A percentile compares a stretch with the other conserved stretches of the same genome.
Conservation (phyloP, 1,140 invertebrate genomes). For the Euborellia annulipes region DNA sequence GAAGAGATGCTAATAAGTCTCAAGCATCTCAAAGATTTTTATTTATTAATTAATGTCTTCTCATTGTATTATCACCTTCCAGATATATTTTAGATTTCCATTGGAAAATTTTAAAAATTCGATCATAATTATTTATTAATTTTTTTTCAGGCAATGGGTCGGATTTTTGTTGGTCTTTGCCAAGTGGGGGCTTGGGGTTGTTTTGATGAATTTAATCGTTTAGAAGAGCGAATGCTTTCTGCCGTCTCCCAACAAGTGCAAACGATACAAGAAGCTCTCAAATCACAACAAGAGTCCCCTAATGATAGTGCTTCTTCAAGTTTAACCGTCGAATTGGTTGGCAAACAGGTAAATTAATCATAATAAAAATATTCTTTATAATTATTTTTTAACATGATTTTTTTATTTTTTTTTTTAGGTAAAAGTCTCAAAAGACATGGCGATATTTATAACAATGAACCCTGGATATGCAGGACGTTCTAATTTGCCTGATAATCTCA, state of each 20-base stretch:
- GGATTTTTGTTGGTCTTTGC: slow-evolving; percentile 89
- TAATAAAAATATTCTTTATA: too few relatives aligned
- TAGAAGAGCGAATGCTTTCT: slow-evolving; percentile 98
- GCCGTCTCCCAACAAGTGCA: slow-evolving; percentile 99
- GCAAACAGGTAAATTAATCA: slow-evolving; percentile 83
- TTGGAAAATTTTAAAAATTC: too few relatives aligned
- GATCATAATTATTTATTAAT: too few relatives aligned
- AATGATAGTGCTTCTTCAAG: slow-evolving; percentile 23
- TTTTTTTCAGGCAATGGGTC: slow-evolving; percentile 54
- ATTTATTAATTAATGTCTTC: too few relatives aligned
- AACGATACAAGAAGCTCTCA: slow-evolving; percentile 96
- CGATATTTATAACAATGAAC: slow-evolving; percentile 99
- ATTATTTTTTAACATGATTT: too few relatives aligned
- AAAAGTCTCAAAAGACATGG: slow-evolving; percentile 95
- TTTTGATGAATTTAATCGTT: slow-evolving; percentile 98
- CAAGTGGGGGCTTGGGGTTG: slow-evolving; percentile 98
- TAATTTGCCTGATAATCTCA: slow-evolving; percentile 96
- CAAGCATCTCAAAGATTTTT: too few relatives aligned
- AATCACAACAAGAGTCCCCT: slow-evolving; percentile 52
- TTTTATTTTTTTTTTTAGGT: slow-evolving; percentile 1
- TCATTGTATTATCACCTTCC: too few relatives aligned
- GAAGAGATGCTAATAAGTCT: too few relatives aligned
- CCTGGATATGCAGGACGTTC: slow-evolving; percentile 97
- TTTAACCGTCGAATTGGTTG: slow-evolving; percentile 84
- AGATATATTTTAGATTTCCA: too few relatives aligned